These are phyloP conservation scores for Callaeas wilsoni DNA, from an alignment of 2,113 vertebrate species.

Conservation along the genomic window DNA sequence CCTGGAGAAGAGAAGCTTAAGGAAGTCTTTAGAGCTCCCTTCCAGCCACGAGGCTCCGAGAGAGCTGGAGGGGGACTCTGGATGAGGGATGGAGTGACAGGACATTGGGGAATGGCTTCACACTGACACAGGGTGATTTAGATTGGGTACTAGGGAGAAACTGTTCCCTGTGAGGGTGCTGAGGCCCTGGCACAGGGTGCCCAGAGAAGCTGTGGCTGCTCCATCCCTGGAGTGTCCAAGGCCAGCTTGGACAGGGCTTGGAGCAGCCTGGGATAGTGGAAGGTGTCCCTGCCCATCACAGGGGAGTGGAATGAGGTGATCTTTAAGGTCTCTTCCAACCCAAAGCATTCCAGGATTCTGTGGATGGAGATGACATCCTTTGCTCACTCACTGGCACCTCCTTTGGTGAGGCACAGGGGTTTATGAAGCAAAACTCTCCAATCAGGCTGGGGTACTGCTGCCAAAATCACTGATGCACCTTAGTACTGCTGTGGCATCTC, in stretches of 20 bases:
- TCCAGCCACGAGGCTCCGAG: not conserved
- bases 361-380: not conserved
- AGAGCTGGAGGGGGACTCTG: not conserved
- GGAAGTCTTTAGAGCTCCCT: not conserved
- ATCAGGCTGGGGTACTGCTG: not conserved
- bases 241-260: fast-evolving
- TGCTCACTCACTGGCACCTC: not conserved
- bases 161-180: fast-evolving
- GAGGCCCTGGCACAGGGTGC: not conserved
- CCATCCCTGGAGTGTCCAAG: not conserved
- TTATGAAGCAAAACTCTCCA: not conserved
- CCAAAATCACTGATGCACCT: not conserved
- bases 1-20: not conserved
- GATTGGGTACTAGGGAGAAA: not conserved
- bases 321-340: not conserved
- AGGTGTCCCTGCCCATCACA: not conserved
- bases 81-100: not conserved
- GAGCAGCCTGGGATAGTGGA: fast-evolving
- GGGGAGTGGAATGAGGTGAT: fast-evolving
- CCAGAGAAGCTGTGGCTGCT: not conserved
- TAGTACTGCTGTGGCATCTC: fast-evolving
- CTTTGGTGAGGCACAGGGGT: not conserved
- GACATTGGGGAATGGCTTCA: not conserved
- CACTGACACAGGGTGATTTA: not conserved
- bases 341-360: not conserved